Conservation (phyloP, 2,113 vertebrate species). For the Alces alces region DNA sequence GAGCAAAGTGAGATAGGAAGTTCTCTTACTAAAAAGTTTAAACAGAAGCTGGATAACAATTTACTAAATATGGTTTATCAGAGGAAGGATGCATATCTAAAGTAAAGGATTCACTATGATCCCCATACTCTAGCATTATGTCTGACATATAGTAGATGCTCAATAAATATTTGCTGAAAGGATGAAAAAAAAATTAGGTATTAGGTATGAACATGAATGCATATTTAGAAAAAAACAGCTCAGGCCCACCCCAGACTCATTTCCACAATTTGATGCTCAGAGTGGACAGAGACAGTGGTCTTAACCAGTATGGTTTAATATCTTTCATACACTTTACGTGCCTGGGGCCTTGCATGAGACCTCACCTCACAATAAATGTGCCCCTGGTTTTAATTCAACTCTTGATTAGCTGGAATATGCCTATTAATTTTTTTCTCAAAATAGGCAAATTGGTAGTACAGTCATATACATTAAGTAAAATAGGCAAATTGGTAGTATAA, state of each 20-base stretch:
- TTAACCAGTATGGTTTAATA: not conserved
- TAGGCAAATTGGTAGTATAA: not conserved
- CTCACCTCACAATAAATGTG: not conserved
- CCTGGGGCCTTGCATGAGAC: not conserved
- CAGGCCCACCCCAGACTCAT: not conserved
- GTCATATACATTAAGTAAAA: not conserved
- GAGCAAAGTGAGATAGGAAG: not conserved
- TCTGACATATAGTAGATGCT: not conserved
- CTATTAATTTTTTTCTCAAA: not conserved
- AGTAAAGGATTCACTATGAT: not conserved
- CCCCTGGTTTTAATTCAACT: not conserved
- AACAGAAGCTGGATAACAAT: not conserved
- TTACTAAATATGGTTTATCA: not conserved
- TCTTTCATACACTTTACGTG: not conserved
- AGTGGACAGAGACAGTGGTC: not conserved
- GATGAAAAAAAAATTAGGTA: not conserved
- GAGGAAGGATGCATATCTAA: not conserved
- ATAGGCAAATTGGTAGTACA: not conserved
- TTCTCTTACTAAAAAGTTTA: not conserved
- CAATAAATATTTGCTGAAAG: not conserved
- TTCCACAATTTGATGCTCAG: not conserved
- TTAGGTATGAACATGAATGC: not conserved
- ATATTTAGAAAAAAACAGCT: not conserved
- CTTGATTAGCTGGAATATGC: not conserved
- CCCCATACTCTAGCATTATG: not conserved